These are phyloP conservation scores for Anastatus disparis DNA, from an alignment of 1,140 invertebrate genomes.

Conservation along the genomic window DNA sequence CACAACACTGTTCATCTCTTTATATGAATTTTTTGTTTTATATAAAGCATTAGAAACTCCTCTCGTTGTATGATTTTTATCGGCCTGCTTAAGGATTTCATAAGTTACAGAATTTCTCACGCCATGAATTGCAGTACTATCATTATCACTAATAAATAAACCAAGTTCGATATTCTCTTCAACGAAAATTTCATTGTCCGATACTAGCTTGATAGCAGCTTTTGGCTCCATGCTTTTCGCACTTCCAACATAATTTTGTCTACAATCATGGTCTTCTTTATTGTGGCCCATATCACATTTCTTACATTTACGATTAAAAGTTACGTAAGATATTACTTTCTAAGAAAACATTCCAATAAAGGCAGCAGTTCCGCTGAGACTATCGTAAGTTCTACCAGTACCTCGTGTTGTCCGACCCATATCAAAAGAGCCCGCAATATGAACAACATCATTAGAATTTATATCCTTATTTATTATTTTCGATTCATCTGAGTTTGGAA, in stretches of 20 bases:
- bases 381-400: constrained; percentile 29
- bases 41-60: constrained; percentile 4
- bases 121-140: constrained; percentile 29
- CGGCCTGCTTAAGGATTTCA: too few relatives aligned
- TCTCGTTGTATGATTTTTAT: neutral
- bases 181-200: constrained; percentile 35
- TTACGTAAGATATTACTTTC: constrained; percentile 11
- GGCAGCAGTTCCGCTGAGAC: constrained; percentile 4
- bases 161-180: constrained; percentile 16
- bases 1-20: neutral
- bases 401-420: constrained; percentile 28
- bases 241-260: constrained; percentile 30
- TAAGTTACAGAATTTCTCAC: constrained; percentile 19
- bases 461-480: neutral
- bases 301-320: constrained; percentile 21
- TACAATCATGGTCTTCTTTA: constrained; percentile 14
- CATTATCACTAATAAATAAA: constrained; percentile 38
- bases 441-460: neutral
- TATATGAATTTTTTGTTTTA: constrained; percentile 11
- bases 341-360: constrained; percentile 9
- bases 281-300: constrained; percentile 26
- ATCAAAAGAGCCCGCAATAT: constrained; percentile 7
- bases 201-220: constrained; percentile 15
- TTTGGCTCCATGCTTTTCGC: constrained; percentile 14
- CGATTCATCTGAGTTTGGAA: neutral